Base-by-base conservation (phyloP, 92 coral and sea anemone genomes). In the Heliopora coerulea region DNA sequence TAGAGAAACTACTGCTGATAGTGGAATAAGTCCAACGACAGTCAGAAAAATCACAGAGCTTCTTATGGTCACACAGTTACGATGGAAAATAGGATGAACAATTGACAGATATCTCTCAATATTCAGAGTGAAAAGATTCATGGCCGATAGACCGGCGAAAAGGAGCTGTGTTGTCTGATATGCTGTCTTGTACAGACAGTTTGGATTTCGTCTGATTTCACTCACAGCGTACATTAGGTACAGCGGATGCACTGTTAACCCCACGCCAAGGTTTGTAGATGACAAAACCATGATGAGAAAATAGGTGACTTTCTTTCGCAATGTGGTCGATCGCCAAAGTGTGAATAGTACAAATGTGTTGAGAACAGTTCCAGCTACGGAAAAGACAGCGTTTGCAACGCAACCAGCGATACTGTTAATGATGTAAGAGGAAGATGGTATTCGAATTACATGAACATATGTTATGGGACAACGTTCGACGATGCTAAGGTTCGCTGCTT, bases 31-130 rank as follows among this genome's bases (percentile, higher is more conserved):
- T 8, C 68, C 44, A 2, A 61, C 26, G 15, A 32, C 32, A 30
- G 32, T 12, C n/a, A 61, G 21, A 30, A 1, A 40, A 11, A 24
- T 42, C 8, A 61, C 68, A 34, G 19, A 61, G 13, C 44, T 37
- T 4, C 68, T 32, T 32, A 7, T 61, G 8, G 68, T 61, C 7
- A 61, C 44, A 25, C 46, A 8, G 39, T 61, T 61, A 28, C 68
- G 68, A 34, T 61, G 68, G 39, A 32, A 61, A 5, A 61, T 24
- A 30, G 48, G 48, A 23, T 31, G 48, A 8, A 21, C 42, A 28
- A 61, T 61, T 61, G 68, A 61, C 14, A 61, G 32, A 61, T 61
- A 61, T 61, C 68, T 25, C 23, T 61, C 68, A 34, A 61, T 61
- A 61, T 61, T 61, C 21, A 61, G n/a, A 1, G 68, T 61, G 19